Evolutionary conservation across 1,140 invertebrate genomes (phyloP), one percentile per base, ranked within the genome.

Genomic region (Lethocerus indicus): DNA sequence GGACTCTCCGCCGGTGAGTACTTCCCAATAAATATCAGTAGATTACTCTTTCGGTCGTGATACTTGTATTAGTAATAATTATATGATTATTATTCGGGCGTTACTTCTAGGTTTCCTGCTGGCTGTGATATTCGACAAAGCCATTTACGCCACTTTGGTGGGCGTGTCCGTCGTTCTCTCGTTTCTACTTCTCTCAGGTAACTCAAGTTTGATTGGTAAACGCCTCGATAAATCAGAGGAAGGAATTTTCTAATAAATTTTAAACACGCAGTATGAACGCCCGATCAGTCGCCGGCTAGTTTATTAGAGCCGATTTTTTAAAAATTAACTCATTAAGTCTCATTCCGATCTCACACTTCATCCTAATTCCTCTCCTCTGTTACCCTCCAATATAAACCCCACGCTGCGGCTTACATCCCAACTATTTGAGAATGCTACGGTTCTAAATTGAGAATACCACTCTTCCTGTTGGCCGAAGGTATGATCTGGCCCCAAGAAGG

Each of bases 401-500:
- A 9, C 9, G 9, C 9, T n/a, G n/a, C 29, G 29, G 29, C 9
- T 32, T 9, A 9, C 9, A 32, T 9, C 29, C 9, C n/a, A 32
- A 32, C 9, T 32, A 32, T 32, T 32, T 9, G 9, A 32, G 29
- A 32, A 39, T 39, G 5, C n/a, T 39, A 18, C n/a, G 12, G 25
- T 44, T 4, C 2, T 39, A n/a, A n/a, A 46, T 16, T 3, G 3
- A 29, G 29, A 13, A n/a, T 20, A 1, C 23, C 5, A 40, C 21
- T 1, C 26, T 21, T 49, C 23, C 23, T 29, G 3, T 12, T 42
- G 18, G 1, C 44, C 43, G 7, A 21, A 57, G 56, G 56, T 20
- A 47, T 57, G 49, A 46, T 58, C 3, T 58, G 57, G 57, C 57
- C 57, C 1, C 43, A 55, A 21, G 56, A 57, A 39, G 54, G 51